These are phyloP conservation scores for Danionella dracula DNA, from an alignment of 2,797 vertebrate genomes.

Conservation along the genomic window DNA sequence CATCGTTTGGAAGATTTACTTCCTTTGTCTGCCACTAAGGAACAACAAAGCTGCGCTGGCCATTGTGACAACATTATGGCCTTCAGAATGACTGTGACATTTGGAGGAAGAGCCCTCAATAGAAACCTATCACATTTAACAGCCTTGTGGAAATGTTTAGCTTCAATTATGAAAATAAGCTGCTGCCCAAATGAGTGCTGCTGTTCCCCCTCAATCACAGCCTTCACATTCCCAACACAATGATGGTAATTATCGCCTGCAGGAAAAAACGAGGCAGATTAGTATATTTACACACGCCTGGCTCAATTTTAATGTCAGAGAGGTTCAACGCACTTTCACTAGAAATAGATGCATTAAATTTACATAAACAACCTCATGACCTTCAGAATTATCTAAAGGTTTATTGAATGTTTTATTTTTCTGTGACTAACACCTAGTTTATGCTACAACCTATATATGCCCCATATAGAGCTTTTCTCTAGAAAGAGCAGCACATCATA, in stretches of 20 bases:
- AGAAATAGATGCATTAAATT: slow-evolving; percentile 2
- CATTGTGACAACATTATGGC: slow-evolving; percentile 34
- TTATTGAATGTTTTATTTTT: not conserved
- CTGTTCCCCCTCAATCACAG: slow-evolving; percentile 38
- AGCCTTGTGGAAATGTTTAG: slow-evolving; percentile 34
- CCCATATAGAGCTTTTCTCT: too few species aligned
- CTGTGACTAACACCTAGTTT: too few species aligned
- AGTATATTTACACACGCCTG: slow-evolving; percentile 45
- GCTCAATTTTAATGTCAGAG: slow-evolving; percentile 18
- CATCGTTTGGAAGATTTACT: not conserved
- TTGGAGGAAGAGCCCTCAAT: slow-evolving; percentile 22
- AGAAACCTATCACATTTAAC: slow-evolving; percentile 18
- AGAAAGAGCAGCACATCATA: too few species aligned
- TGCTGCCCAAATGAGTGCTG: slow-evolving; percentile 35
- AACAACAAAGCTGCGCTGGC: not conserved
- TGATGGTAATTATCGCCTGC: slow-evolving; percentile 46
- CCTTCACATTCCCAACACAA: slow-evolving; percentile 43
- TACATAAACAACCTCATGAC: slow-evolving; percentile 21
- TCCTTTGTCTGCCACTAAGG: not conserved
- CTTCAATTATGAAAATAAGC: slow-evolving; percentile 47
- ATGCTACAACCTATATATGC: too few species aligned
- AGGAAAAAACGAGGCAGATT: slow-evolving; percentile 42
- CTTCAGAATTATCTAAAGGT: too few species aligned
- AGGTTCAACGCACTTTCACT: slow-evolving; percentile 20
- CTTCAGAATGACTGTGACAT: slow-evolving; percentile 21